A percentile compares a stretch with the other conserved stretches of the same genome.
Evolutionary conservation across 1,140 invertebrate species (phyloP).

Genomic region (Schlechtendalia chinensis): DNA sequence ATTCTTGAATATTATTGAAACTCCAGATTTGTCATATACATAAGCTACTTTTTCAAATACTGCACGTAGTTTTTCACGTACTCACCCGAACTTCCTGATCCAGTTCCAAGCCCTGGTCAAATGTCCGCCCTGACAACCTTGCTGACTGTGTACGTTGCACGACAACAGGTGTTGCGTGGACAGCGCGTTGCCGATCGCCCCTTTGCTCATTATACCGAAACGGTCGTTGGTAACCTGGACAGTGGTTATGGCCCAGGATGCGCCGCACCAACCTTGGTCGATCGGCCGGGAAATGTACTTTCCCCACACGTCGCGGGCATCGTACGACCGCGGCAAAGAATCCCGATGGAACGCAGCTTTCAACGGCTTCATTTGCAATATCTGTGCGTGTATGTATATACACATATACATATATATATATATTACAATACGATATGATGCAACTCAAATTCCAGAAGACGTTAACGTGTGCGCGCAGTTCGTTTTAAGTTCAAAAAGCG

Average conservation of each 20-base stretch:
- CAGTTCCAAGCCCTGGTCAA: slow-evolving; percentile 89
- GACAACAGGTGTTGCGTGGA: slow-evolving; percentile 83
- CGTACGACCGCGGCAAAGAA: slow-evolving; percentile 68
- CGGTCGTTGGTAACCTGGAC: slow-evolving; percentile 76
- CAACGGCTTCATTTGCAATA: slow-evolving; percentile 70
- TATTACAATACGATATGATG: no score
- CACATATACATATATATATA: no score
- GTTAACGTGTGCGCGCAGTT: no score
- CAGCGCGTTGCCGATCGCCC: slow-evolving; percentile 67
- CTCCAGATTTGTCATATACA: no score
- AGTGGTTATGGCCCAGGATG: slow-evolving; percentile 90
- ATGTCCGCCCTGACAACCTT: slow-evolving; percentile 82
- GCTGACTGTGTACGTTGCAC: slow-evolving; percentile 74
- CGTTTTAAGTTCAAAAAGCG: no score
- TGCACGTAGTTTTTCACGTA: not conserved
- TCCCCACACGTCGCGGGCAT: slow-evolving; percentile 73
- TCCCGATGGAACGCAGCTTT: slow-evolving; percentile 63
- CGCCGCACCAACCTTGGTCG: slow-evolving; percentile 87
- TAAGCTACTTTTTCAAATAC: no score
- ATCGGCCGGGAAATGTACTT: slow-evolving; percentile 68
- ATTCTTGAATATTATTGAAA: no score
- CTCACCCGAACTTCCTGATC: slow-evolving; percentile 77
- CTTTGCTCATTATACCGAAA: slow-evolving; percentile 78
- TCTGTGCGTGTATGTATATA: slow-evolving; percentile 57
- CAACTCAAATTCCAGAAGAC: no score